phyloP scores from a whole-genome alignment of 2,888 invertebrate genomes.

The Xanthia togata region DNA sequence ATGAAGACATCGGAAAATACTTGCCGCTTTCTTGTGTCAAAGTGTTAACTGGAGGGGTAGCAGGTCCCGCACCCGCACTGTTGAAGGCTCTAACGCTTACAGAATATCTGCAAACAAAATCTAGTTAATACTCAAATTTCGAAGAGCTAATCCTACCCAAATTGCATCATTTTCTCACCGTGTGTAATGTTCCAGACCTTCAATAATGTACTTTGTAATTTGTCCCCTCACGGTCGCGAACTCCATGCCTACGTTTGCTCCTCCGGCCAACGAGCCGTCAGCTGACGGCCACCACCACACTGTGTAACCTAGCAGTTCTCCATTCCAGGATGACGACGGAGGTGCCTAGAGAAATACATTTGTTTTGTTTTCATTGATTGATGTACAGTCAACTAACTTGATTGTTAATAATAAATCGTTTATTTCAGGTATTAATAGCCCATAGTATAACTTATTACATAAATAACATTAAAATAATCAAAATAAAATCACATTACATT shows the following conservation, averaged over 20 bases:
- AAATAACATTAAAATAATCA: too few relatives aligned
- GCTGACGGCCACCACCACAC: slow-evolving; percentile 92
- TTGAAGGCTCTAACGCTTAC: slow-evolving; percentile 96
- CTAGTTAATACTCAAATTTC: slow-evolving; percentile 6
- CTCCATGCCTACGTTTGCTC: slow-evolving; percentile 85
- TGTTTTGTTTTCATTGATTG: background rate
- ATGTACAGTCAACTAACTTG: background rate
- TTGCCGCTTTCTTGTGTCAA: slow-evolving; percentile 96
- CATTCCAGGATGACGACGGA: slow-evolving; percentile 93
- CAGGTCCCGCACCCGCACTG: slow-evolving; percentile 95
- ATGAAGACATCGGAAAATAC: slow-evolving; percentile 52
- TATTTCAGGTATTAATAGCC: too few relatives aligned
- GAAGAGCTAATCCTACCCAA: background rate
- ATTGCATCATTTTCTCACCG: slow-evolving; percentile 79
- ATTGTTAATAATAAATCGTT: too few relatives aligned
- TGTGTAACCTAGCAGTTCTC: slow-evolving; percentile 94
- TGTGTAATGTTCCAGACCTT: slow-evolving; percentile 95
- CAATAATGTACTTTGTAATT: slow-evolving; percentile 93
- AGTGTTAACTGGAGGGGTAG: slow-evolving; percentile 93
- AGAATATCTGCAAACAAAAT: slow-evolving; percentile 90
- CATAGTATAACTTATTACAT: too few relatives aligned
- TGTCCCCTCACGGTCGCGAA: slow-evolving; percentile 93
- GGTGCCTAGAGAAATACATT: slow-evolving; percentile 89
- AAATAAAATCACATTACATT: too few relatives aligned
- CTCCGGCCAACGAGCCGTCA: slow-evolving; percentile 83